Base-by-base conservation (phyloP, 2,888 invertebrate genomes). In the Lasioglossum lativentre region DNA sequence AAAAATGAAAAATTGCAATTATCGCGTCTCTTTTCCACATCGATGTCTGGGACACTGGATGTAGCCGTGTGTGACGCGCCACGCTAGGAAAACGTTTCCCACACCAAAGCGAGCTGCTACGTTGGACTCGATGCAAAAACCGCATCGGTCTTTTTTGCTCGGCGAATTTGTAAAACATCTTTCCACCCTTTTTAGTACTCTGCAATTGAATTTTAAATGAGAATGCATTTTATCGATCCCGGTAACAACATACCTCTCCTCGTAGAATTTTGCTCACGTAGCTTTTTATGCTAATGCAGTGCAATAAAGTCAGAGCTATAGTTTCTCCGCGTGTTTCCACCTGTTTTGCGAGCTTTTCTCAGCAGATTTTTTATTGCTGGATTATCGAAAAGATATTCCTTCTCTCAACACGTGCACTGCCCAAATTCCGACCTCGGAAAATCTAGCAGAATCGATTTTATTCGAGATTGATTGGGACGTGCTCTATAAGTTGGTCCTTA, bases 161-260 rank as follows among this genome's bases (percentile, higher is more conserved):
- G 0, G 10, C 23, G 38, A 68, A 68, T 68, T 38, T 68, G 68
- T 38, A 68, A 68, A 68, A 38, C 68, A 68, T 68, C 38, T 38
- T 68, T 68, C 38, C 38, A 23, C 38, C 19, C 68, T 68, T 68
- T 68, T 68, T 23, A 38, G 10, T 23, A 1, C 19, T 1, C 68
- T 12, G 10, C 68, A 23, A 68, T 68, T 78, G 81, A 78, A 82
- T 82, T 78, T 82, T 68, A 82, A 78, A 82, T 16, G 78, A 82
- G 78, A 78, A 16, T 52, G 66, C 66, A 47, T 52, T 52, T 34
- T 52, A 78, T 82, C 78, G 66, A 66, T 78, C 78, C 30, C 23
- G 8, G 12, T 16, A 70, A 80, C n/a, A 47, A 16, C 68, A 16
- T 82, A 78, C 38, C 38, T 38, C 68, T 10, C 38, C 23, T 23